Evolutionary conservation across 1,140 invertebrate species (phyloP).

Genomic region (Steinernema khuongi): DNA sequence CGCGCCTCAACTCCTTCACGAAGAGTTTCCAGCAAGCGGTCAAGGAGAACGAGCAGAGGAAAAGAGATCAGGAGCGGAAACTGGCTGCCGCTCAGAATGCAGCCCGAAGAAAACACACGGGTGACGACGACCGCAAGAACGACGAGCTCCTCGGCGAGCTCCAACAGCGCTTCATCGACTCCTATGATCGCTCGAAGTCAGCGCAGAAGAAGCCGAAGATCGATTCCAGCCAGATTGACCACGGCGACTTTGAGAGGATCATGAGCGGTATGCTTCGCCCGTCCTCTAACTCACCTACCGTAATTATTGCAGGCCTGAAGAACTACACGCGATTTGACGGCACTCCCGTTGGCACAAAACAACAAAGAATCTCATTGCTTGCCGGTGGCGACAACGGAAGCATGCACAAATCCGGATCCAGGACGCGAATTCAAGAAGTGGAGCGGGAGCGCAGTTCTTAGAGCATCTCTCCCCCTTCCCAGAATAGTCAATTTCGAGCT

Average conservation of each 20-base stretch:
- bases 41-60: conserved; percentile 31
- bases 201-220: conserved; percentile 23
- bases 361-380: not conserved
- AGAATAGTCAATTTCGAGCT: no score
- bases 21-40: conserved; percentile 38
- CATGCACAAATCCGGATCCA: not conserved
- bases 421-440: not conserved
- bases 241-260: conserved; percentile 39
- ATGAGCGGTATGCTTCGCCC: conserved; percentile 30
- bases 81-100: conserved; percentile 19
- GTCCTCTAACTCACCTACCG: not conserved
- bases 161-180: conserved; percentile 24
- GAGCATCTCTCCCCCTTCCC: no score
- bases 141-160: conserved; percentile 32
- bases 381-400: not conserved
- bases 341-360: not conserved
- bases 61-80: conserved; percentile 22
- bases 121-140: not conserved
- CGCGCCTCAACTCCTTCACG: conserved; percentile 36
- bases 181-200: not conserved
- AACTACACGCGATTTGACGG: not conserved
- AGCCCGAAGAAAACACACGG: not conserved
- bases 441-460: not conserved
- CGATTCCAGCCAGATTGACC: conserved; percentile 32
- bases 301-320: not conserved